A percentile compares a stretch with the other conserved stretches of the same genome.
Conservation (phyloP, 1,140 invertebrate species). For the Sinonovacula constricta region DNA sequence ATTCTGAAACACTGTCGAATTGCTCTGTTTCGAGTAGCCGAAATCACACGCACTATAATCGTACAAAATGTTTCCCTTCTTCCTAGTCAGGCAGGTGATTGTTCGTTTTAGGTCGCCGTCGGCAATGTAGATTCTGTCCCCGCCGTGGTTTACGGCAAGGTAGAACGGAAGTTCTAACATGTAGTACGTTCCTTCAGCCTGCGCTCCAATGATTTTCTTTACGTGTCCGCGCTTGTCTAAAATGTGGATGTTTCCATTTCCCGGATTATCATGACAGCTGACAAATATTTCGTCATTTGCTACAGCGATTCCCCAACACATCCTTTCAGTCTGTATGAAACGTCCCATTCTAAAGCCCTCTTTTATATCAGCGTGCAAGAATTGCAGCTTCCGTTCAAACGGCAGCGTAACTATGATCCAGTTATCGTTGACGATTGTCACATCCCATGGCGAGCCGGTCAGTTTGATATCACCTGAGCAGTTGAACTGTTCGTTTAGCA, state of each 20-base stretch:
- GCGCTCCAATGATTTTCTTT: constrained; percentile 37
- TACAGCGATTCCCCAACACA: constrained; percentile 43
- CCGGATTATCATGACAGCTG: constrained; percentile 38
- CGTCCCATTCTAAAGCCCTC: constrained; percentile 32
- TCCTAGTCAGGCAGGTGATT: constrained; percentile 29
- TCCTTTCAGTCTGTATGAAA: constrained; percentile 33
- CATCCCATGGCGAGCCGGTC: constrained; percentile 38
- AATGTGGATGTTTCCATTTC: constrained; percentile 41
- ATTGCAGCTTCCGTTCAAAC: constrained; percentile 36
- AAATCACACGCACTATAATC: constrained; percentile 29
- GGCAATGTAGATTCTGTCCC: constrained; percentile 32
- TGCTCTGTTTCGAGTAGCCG: constrained; percentile 18
- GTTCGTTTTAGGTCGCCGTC: constrained; percentile 38
- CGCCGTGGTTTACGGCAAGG: constrained; percentile 22
- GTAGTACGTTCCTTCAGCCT: constrained; percentile 14
- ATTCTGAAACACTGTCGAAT: constrained; percentile 16
- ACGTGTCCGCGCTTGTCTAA: constrained; percentile 35
- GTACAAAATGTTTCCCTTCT: constrained; percentile 37
- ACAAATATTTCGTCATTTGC: constrained; percentile 20
- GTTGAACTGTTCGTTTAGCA: constrained; percentile 12
- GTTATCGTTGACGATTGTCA: constrained; percentile 32
- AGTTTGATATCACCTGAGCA: constrained; percentile 28
- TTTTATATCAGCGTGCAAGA: constrained; percentile 25
- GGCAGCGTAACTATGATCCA: constrained; percentile 36
- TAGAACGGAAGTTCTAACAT: constrained; percentile 36